phyloP scores from a whole-genome alignment of 2,113 vertebrate genomes.

The Malurus alboscapulatus region DNA sequence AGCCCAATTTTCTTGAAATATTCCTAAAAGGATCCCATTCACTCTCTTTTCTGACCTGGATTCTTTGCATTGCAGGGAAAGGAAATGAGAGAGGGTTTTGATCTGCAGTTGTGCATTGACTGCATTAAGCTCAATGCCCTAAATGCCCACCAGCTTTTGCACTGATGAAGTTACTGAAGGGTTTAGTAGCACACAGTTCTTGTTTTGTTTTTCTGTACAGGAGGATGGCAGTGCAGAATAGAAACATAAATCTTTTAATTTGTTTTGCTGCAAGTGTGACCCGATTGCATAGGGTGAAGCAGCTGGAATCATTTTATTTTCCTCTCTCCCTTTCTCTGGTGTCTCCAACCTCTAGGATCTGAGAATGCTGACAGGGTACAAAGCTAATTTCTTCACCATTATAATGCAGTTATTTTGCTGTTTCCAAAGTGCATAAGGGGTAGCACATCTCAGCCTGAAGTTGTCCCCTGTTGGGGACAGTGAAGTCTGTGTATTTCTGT shows the following conservation, averaged over 20 bases:
- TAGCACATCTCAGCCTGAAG: not conserved
- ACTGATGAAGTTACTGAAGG: not conserved
- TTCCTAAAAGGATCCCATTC: not conserved
- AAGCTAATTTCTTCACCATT: not conserved
- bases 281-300: not conserved
- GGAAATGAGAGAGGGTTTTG: not conserved
- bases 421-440: not conserved
- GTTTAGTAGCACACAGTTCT: not conserved
- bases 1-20: not conserved
- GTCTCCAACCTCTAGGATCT: not conserved
- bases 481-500: not conserved
- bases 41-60: not conserved
- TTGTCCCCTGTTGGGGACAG: not conserved
- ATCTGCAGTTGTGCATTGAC: not conserved
- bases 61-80: not conserved
- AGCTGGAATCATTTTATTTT: not conserved
- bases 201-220: not conserved
- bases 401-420: not conserved
- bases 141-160: not conserved
- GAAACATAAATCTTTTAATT: not conserved
- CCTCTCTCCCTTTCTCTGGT: not conserved
- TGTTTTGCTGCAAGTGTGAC: not conserved
- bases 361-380: not conserved
- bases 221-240: not conserved
- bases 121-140: not conserved